Evolutionary conservation across 2,888 invertebrate genomes (phyloP), one percentile per base, ranked within the genome.

Genomic region (Anthrax anthrax): DNA sequence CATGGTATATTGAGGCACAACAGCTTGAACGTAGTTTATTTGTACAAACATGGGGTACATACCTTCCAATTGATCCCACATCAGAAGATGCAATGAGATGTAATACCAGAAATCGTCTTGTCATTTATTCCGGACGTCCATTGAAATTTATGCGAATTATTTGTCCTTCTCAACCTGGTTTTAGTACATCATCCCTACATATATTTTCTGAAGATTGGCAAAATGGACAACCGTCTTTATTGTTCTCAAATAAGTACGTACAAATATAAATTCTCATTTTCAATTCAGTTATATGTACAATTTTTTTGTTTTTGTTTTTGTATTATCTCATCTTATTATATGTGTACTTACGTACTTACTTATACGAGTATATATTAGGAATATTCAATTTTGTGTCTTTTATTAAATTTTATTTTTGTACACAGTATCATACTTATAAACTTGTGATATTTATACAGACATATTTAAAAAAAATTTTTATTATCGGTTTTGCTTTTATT

Each of bases 181-280:
- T 78, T 8, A 69, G 76, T 29, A 78, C 78, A 37, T 75, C 77
- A 50, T 78, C 80, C 2, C 76, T 87, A 50, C 85, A 85, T 55
- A 75, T 86, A 51, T 86, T 86, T 70, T 82, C 84, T 34, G 84
- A 80, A 59, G 85, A 85, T 62, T 87, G 87, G 87, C 61, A 60
- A 42, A 65, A 63, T 51, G 65, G 64, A 10, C 65, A 64, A 49
- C 63, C 64, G 6, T 39, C 47, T 2, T 18, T 44, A n/a, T 50
- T 66, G 46, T 67, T 66, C 53, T 59, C 61, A 49, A 64, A 66
- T 54, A 68, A 67, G 68, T 68, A 57, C 64, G 67, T 60, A 46
- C n/a, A n/a, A 6, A n/a, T 38, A 44, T 40, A 23, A 3, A 29
- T 32, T 39, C 18, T 29, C 19, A 16, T 13, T 18, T 42, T 10